Base-by-base conservation (phyloP, 2,113 vertebrate genomes). In the Geothlypis trichas region DNA sequence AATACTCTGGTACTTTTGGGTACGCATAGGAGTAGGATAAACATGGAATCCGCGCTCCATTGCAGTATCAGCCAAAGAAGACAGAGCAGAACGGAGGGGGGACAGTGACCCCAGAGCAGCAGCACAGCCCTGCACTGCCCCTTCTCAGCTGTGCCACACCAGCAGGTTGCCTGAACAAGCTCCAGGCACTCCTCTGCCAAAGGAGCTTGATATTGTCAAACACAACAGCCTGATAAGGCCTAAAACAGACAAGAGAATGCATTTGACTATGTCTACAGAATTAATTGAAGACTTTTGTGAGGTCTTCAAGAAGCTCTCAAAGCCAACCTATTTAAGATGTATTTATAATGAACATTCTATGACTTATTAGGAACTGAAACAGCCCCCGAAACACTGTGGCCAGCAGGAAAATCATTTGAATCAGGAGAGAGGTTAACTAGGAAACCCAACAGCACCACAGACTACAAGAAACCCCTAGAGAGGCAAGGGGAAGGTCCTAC, bases 211-310 rank as follows among this genome's bases (percentile, higher is more conserved):
- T n/a, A 37, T 8, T 30, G n/a, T 65, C 63, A 66, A 44, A 69
- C 9, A 39, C 0, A 0, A 41, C 30, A 58, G 9, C 72, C 41
- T 27, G 49, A 44, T 0, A 37, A 94, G 37, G 28, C 11, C n/a
- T 62, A 39, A 68, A 83, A 76, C 5, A 21, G 20, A 46, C n/a
- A 57, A 41, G 26, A 87, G 47, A 18, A 84, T 7, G 14, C 37
- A 63, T 51, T 33, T 84, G 51, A 21, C 65, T 65, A 2, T 33
- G 16, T 46, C 68, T 55, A 5, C 1, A 4, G 73, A 84, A 21
- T 67, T 42, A 80, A 69, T 57, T 42, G 78, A 42, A 24, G 49
- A 51, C 24, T 58, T 92, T 4, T 67, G 6, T 26, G 44, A 30
- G 12, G 23, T 87, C 26, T 49, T 66, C 37, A 63, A 46, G 41